Percentiles rank a stretch among this genome's conserved stretches.
These are phyloP conservation scores for Morpho achilles DNA, from an alignment of 2,888 invertebrate species.

Conservation along the genomic window DNA sequence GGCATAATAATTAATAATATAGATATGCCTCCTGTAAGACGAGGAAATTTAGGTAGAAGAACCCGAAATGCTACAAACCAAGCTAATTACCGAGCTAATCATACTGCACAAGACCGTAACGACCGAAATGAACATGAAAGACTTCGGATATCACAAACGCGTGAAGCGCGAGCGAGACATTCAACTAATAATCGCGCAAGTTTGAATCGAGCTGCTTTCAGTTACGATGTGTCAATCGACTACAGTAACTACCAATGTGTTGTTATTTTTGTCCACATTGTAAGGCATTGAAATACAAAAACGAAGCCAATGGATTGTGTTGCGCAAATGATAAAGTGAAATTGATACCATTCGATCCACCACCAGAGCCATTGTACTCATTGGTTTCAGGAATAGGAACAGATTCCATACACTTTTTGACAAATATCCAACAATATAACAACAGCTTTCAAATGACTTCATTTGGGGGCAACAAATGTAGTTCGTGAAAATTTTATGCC, in stretches of 20 bases:
- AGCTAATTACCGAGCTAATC: conserved; percentile 38
- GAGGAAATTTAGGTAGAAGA: conserved; percentile 36
- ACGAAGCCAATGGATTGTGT: conserved; percentile 37
- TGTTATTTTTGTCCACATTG: conserved; percentile 31
- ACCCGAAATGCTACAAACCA: conserved; percentile 38
- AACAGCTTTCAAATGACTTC: conserved; percentile 41
- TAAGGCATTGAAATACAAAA: conserved; percentile 37
- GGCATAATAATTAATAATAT: background rate
- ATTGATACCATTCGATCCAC: conserved; percentile 33
- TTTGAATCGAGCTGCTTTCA: conserved; percentile 24
- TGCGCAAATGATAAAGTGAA: conserved; percentile 36
- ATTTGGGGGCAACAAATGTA: conserved; percentile 36
- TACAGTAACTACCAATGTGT: conserved; percentile 42
- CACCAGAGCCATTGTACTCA: conserved; percentile 35
- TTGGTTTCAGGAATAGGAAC: conserved; percentile 33
- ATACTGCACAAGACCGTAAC: conserved; percentile 36
- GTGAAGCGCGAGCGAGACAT: conserved; percentile 31
- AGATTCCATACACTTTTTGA: conserved; percentile 37
- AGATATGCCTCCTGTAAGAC: conserved; percentile 21
- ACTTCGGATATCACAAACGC: conserved; percentile 34
- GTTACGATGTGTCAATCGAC: conserved; percentile 25
- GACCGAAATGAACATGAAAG: conserved; percentile 34
- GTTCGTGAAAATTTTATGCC: conserved; percentile 32
- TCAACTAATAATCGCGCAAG: conserved; percentile 30
- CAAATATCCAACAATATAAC: conserved; percentile 36